Conservation (phyloP, 2,797 vertebrate species). For the Tadarida brasiliensis region DNA sequence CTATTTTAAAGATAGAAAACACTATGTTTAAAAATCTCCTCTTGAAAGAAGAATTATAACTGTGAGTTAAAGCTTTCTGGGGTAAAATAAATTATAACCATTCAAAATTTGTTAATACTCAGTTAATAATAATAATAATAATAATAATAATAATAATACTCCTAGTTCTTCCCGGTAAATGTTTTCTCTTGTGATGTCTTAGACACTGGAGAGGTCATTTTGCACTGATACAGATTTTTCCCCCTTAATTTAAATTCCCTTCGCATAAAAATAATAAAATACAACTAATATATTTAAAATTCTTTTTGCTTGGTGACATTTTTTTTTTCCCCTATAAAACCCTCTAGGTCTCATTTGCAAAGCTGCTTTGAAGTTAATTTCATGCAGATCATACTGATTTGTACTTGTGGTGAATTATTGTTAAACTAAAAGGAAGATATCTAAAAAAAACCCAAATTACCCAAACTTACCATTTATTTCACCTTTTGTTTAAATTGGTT, state of each 20-base stretch:
- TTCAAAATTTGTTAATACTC: conserved; percentile 40
- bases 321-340: conserved; percentile 51
- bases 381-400: conserved; percentile 72
- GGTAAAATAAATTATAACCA: conserved; percentile 15
- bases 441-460: conserved; percentile 70
- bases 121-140: neutral
- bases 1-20: conserved; percentile 39
- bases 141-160: neutral
- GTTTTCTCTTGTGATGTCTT: neutral
- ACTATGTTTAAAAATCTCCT: neutral
- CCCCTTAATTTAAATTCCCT: neutral
- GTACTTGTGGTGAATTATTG: conserved; percentile 69
- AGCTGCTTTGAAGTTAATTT: conserved; percentile 81
- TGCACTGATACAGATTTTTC: neutral
- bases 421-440: conserved; percentile 70
- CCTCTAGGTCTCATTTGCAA: conserved; percentile 75
- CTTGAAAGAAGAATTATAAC: neutral
- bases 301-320: conserved; percentile 44
- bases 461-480: conserved; percentile 75
- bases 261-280: conserved; percentile 61
- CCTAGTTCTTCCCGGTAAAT: conserved; percentile 35
- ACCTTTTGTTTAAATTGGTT: conserved; percentile 82
- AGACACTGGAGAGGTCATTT: conserved; percentile 12
- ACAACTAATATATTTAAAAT: conserved; percentile 63
- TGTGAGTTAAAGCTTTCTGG: neutral